phyloP scores from a whole-genome alignment of 2,888 invertebrate genomes.

The Danaus chrysippus region DNA sequence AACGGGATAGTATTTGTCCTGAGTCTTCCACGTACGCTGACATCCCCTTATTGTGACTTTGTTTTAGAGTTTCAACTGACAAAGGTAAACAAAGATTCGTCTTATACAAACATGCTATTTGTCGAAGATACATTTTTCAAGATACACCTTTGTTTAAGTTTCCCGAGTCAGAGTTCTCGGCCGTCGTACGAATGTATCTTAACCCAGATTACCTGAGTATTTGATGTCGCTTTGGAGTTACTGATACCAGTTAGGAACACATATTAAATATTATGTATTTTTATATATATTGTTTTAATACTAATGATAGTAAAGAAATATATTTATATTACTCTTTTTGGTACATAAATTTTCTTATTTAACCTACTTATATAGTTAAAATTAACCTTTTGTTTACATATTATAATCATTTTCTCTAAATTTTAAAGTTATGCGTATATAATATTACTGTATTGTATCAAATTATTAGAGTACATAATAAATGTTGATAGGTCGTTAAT shows the following conservation, averaged over 20 bases:
- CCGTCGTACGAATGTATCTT: conserved; percentile 19
- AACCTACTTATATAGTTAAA: too few relatives aligned
- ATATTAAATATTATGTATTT: background rate
- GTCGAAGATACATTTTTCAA: conserved; percentile 24
- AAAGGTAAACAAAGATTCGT: conserved; percentile 28
- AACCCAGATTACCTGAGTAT: conserved; percentile 21
- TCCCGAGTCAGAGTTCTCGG: conserved; percentile 25
- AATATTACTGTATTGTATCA: too few relatives aligned
- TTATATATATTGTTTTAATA: background rate
- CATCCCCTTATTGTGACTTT: conserved; percentile 27
- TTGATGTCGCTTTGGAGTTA: conserved; percentile 9
- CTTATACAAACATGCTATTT: conserved; percentile 29
- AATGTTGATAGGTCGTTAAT: too few relatives aligned
- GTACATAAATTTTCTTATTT: too few relatives aligned
- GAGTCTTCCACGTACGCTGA: conserved; percentile 15
- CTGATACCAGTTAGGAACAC: conserved; percentile 6
- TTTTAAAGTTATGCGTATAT: too few relatives aligned
- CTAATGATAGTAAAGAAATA: too few relatives aligned
- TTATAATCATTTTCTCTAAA: too few relatives aligned
- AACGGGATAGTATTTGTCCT: conserved; percentile 1
- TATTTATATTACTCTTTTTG: too few relatives aligned
- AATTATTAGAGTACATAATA: too few relatives aligned
- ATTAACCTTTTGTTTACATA: too few relatives aligned
- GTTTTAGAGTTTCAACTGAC: conserved; percentile 23
- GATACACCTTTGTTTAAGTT: conserved; percentile 25